These are phyloP conservation scores for Nannoperca australis DNA, from an alignment of 2,797 vertebrate species.

Conservation along the genomic window DNA sequence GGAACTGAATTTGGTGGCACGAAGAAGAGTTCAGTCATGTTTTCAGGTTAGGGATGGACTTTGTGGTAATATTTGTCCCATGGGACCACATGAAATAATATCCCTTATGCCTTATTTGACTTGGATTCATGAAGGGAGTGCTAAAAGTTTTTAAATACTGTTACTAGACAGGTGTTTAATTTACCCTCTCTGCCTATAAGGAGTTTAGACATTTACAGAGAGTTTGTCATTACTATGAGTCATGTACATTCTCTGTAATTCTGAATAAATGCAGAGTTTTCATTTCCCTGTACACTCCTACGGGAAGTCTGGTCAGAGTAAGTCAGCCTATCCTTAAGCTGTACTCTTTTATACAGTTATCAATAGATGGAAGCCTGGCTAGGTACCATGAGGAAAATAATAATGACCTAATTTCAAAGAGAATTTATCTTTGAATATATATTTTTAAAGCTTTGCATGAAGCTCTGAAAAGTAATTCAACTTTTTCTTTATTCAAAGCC, in stretches of 20 bases:
- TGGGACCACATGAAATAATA: background rate
- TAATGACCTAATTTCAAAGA: slow-evolving; percentile 27
- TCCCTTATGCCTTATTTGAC: background rate
- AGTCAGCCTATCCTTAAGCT: background rate
- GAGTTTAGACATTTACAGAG: background rate
- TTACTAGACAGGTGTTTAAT: background rate
- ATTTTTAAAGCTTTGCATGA: slow-evolving; percentile 41
- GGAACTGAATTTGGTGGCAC: background rate
- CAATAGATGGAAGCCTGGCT: slow-evolving; percentile 8
- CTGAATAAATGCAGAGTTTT: slow-evolving; percentile 15
- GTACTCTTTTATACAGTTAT: background rate
- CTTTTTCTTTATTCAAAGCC: background rate
- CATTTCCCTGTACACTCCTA: slow-evolving; percentile 1
- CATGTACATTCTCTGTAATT: background rate
- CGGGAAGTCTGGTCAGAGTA: slow-evolving; percentile 3
- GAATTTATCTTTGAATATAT: slow-evolving; percentile 19
- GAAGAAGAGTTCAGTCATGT: background rate
- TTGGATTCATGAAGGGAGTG: background rate
- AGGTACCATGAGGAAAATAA: background rate
- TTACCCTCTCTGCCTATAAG: background rate
- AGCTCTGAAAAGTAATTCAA: slow-evolving; percentile 18
- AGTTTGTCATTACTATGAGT: background rate
- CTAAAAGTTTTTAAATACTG: background rate
- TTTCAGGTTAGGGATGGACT: background rate
- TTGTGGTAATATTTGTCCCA: background rate